These are phyloP conservation scores for Proteles cristata DNA, from an alignment of 2,113 vertebrate genomes.

Conservation along the genomic window DNA sequence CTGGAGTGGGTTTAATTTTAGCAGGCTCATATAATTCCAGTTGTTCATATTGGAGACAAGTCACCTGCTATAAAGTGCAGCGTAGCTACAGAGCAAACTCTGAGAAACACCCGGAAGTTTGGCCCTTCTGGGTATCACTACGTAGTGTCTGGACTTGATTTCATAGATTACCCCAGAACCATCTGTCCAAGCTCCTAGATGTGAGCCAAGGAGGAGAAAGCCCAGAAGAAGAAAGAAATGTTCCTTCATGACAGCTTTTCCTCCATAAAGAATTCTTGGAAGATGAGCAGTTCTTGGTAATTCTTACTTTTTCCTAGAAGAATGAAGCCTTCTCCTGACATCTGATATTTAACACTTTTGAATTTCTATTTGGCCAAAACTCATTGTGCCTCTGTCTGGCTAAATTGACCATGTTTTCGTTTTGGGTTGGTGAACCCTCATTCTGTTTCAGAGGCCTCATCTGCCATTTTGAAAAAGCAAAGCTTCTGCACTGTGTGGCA, in stretches of 20 bases:
- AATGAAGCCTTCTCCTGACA: constrained; percentile 21
- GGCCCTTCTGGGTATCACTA: neutral
- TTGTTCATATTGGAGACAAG: neutral
- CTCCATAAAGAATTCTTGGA: constrained; percentile 15
- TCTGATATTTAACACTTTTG: constrained; percentile 63
- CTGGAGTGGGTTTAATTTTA: constrained; percentile 43
- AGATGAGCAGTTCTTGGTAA: neutral
- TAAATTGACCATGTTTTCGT: constrained; percentile 29
- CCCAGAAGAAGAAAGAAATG: neutral
- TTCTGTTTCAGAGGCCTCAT: constrained; percentile 20
- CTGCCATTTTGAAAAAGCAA: constrained; percentile 56
- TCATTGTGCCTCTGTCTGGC: neutral
- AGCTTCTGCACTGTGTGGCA: constrained; percentile 16
- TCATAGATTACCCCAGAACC: neutral
- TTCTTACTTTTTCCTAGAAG: constrained; percentile 28
- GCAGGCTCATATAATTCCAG: neutral
- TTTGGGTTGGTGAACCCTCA: neutral
- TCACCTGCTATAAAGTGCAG: neutral
- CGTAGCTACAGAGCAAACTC: neutral
- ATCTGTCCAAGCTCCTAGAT: neutral
- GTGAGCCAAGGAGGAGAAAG: neutral
- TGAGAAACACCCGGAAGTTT: neutral
- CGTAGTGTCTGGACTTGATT: neutral
- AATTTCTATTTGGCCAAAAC: constrained; percentile 32
- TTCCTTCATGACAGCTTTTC: neutral